Evolutionary conservation across 1,140 invertebrate species (phyloP), one percentile per base, ranked within the genome.

Genomic region (Cydia strobilella): DNA sequence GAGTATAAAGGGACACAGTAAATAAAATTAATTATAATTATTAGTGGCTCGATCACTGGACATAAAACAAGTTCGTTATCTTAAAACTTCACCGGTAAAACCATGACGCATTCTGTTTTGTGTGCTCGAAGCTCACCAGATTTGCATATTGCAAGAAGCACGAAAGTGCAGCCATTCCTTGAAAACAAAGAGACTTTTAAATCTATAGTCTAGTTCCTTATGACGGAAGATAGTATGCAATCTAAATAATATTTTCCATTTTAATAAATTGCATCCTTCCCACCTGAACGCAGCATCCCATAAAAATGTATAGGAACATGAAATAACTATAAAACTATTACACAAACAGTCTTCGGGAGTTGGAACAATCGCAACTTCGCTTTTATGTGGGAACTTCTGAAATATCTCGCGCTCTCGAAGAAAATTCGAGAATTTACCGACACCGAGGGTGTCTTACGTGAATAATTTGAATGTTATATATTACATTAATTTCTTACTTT

Each of bases 311-410:
- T 59, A 73, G 25, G 65, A 74, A 80, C 75, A 77, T 82, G 77
- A 83, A 83, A 82, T 78, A 79, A 69, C 74, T 82, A 86, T 87
- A 88, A 84, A 86, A 87, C 82, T 79, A 84, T 88, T 85, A 85
- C 85, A 81, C 79, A 85, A 82, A 85, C 79, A 73, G 76, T 82
- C 63, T 69, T 80, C 77, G 78, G 75, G 63, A 63, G 42, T 27
- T 72, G 75, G 74, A 76, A 73, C 76, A 79, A 81, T 80, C 79
- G 77, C 65, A 84, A 79, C 72, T 82, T 74, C 63, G 59, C 71
- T 84, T 84, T 85, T 84, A 83, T 79, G 76, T 75, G 65, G 72
- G 51, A 79, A 83, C 72, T 81, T 80, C 73, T 12, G 39, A 51
- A 66, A 42, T 76, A 45, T 35, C 75, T 72, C 65, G 75, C 59